Evolutionary conservation across 1,140 invertebrate species (phyloP), one percentile per base, ranked within the genome.

Genomic region (Amyelois transitella): DNA sequence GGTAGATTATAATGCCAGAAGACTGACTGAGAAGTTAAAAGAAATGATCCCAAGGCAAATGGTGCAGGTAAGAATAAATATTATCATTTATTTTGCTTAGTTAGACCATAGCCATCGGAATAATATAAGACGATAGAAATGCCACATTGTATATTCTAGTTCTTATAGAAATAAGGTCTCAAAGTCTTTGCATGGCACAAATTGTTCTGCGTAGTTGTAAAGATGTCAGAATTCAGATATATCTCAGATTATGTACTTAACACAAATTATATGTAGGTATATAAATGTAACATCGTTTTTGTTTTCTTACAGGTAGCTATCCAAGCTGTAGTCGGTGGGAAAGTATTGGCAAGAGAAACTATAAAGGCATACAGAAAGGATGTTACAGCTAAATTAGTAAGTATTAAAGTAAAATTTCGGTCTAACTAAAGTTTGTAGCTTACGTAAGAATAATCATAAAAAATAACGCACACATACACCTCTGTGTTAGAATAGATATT

Each of bases 321-420:
- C 54, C 98, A 99, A 92, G 97, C 95, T 5, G 86, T 91, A 28
- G 92, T 97, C 0, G 92, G 92, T n/a, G 91, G 90, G 18, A 97
- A 96, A 89, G 90, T 99, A 5, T 69, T 98, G 2, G 95, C 96
- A 0, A 91, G 97, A 66, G 96, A 97, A 89, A 96, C 93, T 51
- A 90, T 99, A 6, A 95, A 96, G 81, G 90, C 98, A 0, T 94
- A 93, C 58, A 91, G 94, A 67, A 99, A 99, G 88, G 96, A 99
- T 89, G 97, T 99, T 0, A 95, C 95, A 12, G 94, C 95, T 53
- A 98, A 98, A 92, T 90, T 96, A 86, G 96, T 98, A 91, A 92
- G 91, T 60, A 53, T 58, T 45, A 28, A 68, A 10, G 28, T 32
- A 10, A 32, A 10, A 10, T 32, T 6, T 10, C 7, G n/a, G n/a